phyloP scores from a whole-genome alignment of 2,888 invertebrate species.

The Drosophila lutescens region DNA sequence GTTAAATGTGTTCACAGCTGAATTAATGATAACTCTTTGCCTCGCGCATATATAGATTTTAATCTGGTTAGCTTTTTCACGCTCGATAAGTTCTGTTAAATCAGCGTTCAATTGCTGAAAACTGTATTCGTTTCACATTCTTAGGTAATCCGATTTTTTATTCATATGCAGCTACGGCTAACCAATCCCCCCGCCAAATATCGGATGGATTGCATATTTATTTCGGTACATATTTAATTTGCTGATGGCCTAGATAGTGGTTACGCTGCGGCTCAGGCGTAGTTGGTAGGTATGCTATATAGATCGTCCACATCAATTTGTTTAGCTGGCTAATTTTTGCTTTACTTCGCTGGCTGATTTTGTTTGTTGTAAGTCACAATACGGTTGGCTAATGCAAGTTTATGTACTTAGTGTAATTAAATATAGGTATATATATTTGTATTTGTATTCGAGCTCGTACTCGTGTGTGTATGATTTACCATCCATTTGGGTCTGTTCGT shows the following conservation, averaged over 20 bases:
- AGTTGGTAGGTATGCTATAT: slow-evolving; percentile 53
- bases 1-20: slow-evolving; percentile 30
- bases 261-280: slow-evolving; percentile 58
- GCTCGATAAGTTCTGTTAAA: slow-evolving; percentile 47
- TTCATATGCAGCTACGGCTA: slow-evolving; percentile 18
- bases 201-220: slow-evolving; percentile 32
- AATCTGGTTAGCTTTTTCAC: slow-evolving; percentile 30
- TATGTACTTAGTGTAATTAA: slow-evolving; percentile 38
- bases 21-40: slow-evolving; percentile 28
- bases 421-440: slow-evolving; percentile 22
- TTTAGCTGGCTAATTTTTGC: slow-evolving; percentile 9
- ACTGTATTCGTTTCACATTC: slow-evolving; percentile 29
- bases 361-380: slow-evolving; percentile 71
- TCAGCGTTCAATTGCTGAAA: slow-evolving; percentile 52
- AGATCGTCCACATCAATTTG: slow-evolving; percentile 34
- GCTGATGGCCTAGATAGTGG: slow-evolving; percentile 70
- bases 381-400: slow-evolving; percentile 70
- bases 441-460: slow-evolving; percentile 27
- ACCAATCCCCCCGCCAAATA: background rate
- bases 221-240: slow-evolving; percentile 56
- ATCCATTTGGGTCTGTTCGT: slow-evolving; percentile 28
- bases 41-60: slow-evolving; percentile 7
- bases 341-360: slow-evolving; percentile 32
- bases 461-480: slow-evolving; percentile 27
- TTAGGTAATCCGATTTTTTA: slow-evolving; percentile 45